phyloP scores from a whole-genome alignment of 1,140 invertebrate species.

The Zaprionus lachaisei region DNA sequence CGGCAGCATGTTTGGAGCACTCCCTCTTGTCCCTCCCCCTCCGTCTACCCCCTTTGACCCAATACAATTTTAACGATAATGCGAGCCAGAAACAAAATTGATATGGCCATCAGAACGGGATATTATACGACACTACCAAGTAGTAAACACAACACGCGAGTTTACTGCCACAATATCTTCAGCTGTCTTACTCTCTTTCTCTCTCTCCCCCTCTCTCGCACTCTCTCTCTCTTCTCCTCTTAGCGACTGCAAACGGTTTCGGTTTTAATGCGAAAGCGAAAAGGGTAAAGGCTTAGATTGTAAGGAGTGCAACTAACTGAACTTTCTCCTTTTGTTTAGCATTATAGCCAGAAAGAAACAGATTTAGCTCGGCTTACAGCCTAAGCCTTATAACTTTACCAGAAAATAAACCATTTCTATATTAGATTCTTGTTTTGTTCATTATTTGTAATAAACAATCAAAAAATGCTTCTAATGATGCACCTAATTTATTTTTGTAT shows the following conservation, averaged over 20 bases:
- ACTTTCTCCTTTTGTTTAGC: not conserved
- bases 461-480: too few species aligned
- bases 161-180: not conserved
- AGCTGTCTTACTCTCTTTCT: not conserved
- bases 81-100: conserved; percentile 67
- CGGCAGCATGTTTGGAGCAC: conserved; percentile 52
- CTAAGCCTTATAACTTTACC: too few species aligned
- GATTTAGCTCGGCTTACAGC: too few species aligned
- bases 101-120: conserved; percentile 64
- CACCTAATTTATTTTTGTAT: too few species aligned
- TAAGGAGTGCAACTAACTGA: not conserved
- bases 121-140: conserved; percentile 25
- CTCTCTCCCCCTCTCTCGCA: not conserved
- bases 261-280: not conserved
- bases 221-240: not conserved
- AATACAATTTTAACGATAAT: conserved; percentile 83
- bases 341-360: not conserved
- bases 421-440: too few species aligned
- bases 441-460: too few species aligned
- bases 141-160: conserved; percentile 5
- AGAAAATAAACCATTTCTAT: too few species aligned
- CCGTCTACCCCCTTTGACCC: conserved; percentile 39
- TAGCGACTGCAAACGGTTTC: conserved; percentile 5
- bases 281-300: not conserved
- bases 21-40: not conserved